Evolutionary conservation across 1,140 invertebrate species (phyloP).

Genomic region (Andrena cerasifolii): DNA sequence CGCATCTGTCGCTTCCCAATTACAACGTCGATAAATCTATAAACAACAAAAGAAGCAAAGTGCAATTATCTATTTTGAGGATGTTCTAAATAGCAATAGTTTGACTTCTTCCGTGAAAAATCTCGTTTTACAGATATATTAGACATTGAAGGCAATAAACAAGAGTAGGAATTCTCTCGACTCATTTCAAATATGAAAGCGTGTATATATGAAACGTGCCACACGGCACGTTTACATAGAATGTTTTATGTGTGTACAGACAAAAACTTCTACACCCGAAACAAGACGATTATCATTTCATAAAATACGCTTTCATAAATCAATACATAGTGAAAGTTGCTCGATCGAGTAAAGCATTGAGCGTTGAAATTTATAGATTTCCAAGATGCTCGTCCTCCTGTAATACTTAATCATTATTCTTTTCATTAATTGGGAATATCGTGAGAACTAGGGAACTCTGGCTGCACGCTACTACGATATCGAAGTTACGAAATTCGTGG

Average conservation of each 20-base stretch:
- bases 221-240: neutral
- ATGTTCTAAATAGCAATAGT: too few relatives aligned
- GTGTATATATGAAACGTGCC: neutral
- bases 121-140: too few relatives aligned
- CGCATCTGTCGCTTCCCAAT: too few relatives aligned
- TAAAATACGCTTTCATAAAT: constrained; percentile 4
- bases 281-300: neutral
- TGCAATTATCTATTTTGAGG: too few relatives aligned
- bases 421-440: neutral
- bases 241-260: neutral
- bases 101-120: too few relatives aligned
- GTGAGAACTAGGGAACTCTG: neutral
- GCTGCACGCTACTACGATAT: too few relatives aligned
- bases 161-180: neutral
- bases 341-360: neutral
- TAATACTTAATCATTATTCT: neutral
- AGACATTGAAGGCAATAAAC: neutral
- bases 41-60: too few relatives aligned
- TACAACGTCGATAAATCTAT: too few relatives aligned
- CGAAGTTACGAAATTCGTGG: neutral
- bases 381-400: neutral
- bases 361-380: neutral
- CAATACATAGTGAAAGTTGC: constrained; percentile 19
- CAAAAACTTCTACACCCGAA: neutral
- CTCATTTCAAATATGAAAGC: neutral